Evolutionary conservation across 2,113 vertebrate genomes (phyloP), one percentile per base, ranked within the genome.

Genomic region (Nicator chloris): DNA sequence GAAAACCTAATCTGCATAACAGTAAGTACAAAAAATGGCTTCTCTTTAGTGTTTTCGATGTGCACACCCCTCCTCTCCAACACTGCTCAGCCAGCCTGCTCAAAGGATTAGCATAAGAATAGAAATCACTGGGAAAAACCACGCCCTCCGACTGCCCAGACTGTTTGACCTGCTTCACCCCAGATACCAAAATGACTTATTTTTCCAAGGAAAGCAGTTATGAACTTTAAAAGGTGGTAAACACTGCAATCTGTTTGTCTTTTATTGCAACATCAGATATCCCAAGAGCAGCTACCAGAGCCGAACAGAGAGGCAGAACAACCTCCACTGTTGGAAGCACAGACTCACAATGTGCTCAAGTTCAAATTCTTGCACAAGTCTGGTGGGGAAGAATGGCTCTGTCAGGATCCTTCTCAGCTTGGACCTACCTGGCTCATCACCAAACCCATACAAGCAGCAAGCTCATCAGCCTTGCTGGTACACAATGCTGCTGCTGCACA

Each of bases 91-190:
- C 82, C 92, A 85, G 82, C 50, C 81, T 13, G 53, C 30, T 35
- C 71, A 51, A 53, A 85, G 86, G 88, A 97, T 97, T 91, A 97
- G 77, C 94, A 86, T 88, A 59, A 95, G 88, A 95, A 97, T 40
- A 88, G 95, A 54, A 86, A 93, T 26, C 68, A 47, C 86, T 64
- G 24, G 19, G 57, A 83, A 94, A 96, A 86, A 45, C 77, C 86
- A 81, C 82, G 63, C 15, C 51, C 80, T 84, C 71, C 2, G 0
- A 53, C 76, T 31, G 76, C 19, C 88, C 86, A 73, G 86, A 71
- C 72, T 64, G 3, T 30, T n/a, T 83, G 94, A 82, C 88, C 87
- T 49, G 49, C 66, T 68, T 89, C 93, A 93, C 84, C 56, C 80
- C 49, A 51, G 15, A 54, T 15, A 88, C 17, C 13, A 47, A 86